Evolutionary conservation across 2,113 vertebrate species (phyloP), one percentile per base, ranked within the genome.

Genomic region (Labeo rohita): DNA sequence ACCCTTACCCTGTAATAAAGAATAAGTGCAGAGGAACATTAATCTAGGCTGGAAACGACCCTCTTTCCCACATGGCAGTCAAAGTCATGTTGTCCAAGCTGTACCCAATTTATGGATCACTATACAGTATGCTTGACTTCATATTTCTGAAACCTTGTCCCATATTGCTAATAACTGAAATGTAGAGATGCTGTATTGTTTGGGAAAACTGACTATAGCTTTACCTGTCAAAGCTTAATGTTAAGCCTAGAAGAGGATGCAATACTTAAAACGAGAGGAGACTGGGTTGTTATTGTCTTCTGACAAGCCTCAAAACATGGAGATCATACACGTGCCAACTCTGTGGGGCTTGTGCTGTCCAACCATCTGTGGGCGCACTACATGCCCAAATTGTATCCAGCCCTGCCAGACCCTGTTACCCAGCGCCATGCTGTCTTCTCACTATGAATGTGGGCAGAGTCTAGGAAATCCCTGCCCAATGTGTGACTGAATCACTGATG

Each of bases 331-430:
- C 11, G 6, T 74, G 80, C 85, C 85, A 84, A 16, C 56, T 75
- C 80, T 72, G 43, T 68, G 28, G 21, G 39, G 74, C 56, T 59
- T 78, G 56, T 73, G 59, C 80, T 45, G 85, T 52, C 74, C 56
- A 54, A 54, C 87, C 87, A 88, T 86, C 87, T 88, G 87, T 61
- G 47, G 81, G 28, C n/a, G 7, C 34, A 85, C 80, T 50, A 61
- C 13, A 83, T 70, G 85, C 84, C 85, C 87, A 88, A 79, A 79
- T 66, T 52, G 52, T 56, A 72, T 70, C 78, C n/a, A 74, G 47
- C 76, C 84, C 80, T 88, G 87, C 87, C 87, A 88, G 87, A 83
- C 74, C 81, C 66, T 21, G 68, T 80, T 70, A 80, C 78, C 65
- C 84, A 70, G 68, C 49, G 11, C 77, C 87, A 79, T 88, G 87